These are phyloP conservation scores for Drosophila vallismaia DNA, from an alignment of 2,888 invertebrate genomes.

Conservation along the genomic window DNA sequence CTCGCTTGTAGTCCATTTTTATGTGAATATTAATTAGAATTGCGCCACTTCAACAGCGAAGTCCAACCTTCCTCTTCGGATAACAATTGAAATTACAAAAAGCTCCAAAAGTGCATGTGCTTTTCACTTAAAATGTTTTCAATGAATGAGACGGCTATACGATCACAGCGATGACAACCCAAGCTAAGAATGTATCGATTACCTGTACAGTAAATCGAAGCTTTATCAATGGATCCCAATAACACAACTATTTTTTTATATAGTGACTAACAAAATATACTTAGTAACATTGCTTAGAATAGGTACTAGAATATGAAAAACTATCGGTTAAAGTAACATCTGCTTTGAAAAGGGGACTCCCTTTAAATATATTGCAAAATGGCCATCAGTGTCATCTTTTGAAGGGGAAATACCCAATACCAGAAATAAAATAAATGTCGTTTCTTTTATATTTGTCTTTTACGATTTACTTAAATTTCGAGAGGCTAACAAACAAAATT, in stretches of 20 bases:
- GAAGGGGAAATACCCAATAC: not conserved
- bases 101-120: not conserved
- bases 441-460: not conserved
- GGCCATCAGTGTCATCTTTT: not conserved
- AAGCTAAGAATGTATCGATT: not conserved
- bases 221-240: not conserved
- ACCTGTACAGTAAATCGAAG: not conserved
- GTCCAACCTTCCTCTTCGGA: not conserved
- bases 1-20: constrained; percentile 45
- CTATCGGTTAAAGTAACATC: not conserved
- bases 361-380: not conserved
- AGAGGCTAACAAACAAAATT: not conserved
- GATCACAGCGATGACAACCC: not conserved
- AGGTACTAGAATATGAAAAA: not conserved
- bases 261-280: not conserved
- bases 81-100: not conserved
- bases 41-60: not conserved
- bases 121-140: not conserved
- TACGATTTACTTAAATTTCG: not conserved
- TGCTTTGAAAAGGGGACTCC: not conserved
- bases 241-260: not conserved
- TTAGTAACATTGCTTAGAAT: not conserved
- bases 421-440: not conserved
- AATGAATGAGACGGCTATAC: not conserved
- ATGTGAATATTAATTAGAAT: not conserved